phyloP scores from a whole-genome alignment of 2,113 vertebrate genomes.

The Telmatochromis sp. region DNA sequence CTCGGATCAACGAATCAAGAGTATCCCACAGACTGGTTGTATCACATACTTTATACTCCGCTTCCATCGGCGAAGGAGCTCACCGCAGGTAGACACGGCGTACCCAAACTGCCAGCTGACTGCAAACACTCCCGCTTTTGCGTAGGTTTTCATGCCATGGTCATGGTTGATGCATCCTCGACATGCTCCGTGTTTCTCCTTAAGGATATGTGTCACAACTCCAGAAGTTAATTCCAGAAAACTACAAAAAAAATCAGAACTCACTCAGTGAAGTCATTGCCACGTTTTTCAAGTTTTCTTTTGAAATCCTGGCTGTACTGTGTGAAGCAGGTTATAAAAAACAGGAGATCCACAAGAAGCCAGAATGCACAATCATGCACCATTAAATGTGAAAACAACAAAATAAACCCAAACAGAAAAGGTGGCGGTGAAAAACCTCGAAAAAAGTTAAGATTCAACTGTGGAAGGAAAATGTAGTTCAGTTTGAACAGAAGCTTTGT shows the following conservation, averaged over 20 bases:
- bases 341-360: not conserved
- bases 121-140: not conserved
- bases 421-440: accelerated
- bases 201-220: not conserved
- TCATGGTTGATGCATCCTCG: not conserved
- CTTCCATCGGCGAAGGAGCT: accelerated
- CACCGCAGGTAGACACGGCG: accelerated
- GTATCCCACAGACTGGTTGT: not conserved
- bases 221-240: not conserved
- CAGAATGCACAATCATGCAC: not conserved
- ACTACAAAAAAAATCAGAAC: not conserved
- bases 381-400: accelerated
- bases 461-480: not conserved
- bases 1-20: accelerated
- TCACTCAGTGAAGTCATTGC: not conserved
- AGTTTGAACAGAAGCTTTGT: not conserved
- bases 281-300: not conserved
- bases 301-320: not conserved
- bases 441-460: not conserved
- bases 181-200: not conserved
- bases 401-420: not conserved
- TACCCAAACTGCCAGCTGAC: not conserved
- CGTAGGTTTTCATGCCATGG: not conserved
- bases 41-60: not conserved
- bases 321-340: not conserved